These are phyloP conservation scores for Drepana arcuata DNA, from an alignment of 1,140 invertebrate genomes.

Conservation along the genomic window DNA sequence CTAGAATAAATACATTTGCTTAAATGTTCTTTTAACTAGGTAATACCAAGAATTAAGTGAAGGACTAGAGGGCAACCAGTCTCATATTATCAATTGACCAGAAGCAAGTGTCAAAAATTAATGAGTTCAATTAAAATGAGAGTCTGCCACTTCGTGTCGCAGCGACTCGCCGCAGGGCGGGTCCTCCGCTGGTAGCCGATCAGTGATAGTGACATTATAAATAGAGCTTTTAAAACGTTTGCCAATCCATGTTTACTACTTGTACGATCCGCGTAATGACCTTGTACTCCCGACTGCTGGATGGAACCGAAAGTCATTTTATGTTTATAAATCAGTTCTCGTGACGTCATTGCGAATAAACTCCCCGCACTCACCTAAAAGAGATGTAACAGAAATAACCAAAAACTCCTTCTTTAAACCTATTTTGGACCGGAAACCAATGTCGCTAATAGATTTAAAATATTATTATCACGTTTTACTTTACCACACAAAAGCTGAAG, in stretches of 20 bases:
- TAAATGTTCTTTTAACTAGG: too few relatives aligned
- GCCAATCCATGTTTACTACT: slow-evolving; percentile 51
- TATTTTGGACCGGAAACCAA: too few relatives aligned
- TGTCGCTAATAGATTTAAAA: too few relatives aligned
- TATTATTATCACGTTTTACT: too few relatives aligned
- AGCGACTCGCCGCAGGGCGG: slow-evolving; percentile 40
- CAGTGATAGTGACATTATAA: slow-evolving; percentile 44
- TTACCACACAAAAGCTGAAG: slow-evolving; percentile 3
- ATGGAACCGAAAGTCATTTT: slow-evolving; percentile 56
- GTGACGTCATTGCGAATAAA: slow-evolving; percentile 62
- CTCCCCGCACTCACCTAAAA: slow-evolving; percentile 34
- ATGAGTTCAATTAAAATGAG: slow-evolving; percentile 1
- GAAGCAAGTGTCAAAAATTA: too few relatives aligned
- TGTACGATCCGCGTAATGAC: slow-evolving; percentile 45
- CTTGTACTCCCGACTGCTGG: slow-evolving; percentile 46
- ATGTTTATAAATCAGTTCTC: slow-evolving; percentile 61
- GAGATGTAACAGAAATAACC: too few relatives aligned
- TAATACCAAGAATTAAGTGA: too few relatives aligned
- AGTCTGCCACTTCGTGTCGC: slow-evolving; percentile 13
- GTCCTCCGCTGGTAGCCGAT: slow-evolving; percentile 35
- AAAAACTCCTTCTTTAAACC: too few relatives aligned
- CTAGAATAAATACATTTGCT: too few relatives aligned
- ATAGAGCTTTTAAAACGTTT: slow-evolving; percentile 46
- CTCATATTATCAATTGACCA: too few relatives aligned
- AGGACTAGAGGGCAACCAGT: too few relatives aligned